Conservation (phyloP, 2,888 invertebrate genomes). For the Orthosia gothica region DNA sequence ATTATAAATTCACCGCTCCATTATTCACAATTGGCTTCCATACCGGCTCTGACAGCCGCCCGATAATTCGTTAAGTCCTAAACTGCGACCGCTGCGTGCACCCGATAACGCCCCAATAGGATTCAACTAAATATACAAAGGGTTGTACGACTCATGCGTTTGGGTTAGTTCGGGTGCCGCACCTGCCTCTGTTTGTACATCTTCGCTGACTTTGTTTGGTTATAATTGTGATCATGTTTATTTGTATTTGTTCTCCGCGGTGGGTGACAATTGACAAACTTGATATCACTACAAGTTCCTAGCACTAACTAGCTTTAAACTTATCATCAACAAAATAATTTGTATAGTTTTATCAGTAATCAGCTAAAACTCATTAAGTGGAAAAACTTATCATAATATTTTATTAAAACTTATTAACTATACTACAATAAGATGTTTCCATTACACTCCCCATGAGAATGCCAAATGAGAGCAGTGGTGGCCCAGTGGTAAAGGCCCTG, state of each 20-base stretch:
- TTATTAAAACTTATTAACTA: no score
- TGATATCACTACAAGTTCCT: no score
- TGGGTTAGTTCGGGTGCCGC: conserved; percentile 40
- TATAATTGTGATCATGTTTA: conserved; percentile 44
- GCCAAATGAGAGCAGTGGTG: no score
- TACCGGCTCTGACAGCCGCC: conserved; percentile 82
- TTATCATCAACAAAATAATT: no score
- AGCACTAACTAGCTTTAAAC: no score
- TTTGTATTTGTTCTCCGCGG: conserved; percentile 30
- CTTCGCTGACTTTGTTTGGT: conserved; percentile 30
- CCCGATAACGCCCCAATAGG: conserved; percentile 85
- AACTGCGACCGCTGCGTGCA: conserved; percentile 86
- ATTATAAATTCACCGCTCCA: conserved; percentile 83
- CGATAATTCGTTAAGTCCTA: conserved; percentile 89
- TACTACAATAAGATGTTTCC: no score
- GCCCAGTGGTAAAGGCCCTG: no score
- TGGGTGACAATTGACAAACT: conserved; percentile 54
- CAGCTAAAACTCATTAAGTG: no score
- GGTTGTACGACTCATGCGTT: conserved; percentile 66
- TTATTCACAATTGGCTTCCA: conserved; percentile 88
- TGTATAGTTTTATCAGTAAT: no score
- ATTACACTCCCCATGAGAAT: no score
- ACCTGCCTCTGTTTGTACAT: conserved; percentile 34
- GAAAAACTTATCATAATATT: no score
- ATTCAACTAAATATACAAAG: conserved; percentile 80